Base-by-base conservation (phyloP, 1,140 invertebrate species). In the Drosophila ercepeae region DNA sequence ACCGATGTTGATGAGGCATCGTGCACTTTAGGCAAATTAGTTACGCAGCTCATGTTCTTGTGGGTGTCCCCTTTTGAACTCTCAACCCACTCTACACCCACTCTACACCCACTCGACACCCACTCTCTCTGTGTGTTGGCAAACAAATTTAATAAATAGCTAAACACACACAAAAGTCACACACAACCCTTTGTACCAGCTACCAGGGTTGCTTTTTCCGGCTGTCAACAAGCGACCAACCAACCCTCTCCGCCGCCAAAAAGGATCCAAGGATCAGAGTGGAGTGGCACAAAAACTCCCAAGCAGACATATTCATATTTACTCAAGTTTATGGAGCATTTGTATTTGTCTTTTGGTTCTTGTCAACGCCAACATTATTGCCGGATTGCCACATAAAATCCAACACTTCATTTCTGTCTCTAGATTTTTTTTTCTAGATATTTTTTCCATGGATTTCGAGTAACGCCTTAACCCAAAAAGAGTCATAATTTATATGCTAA, bases 121-220 rank as follows among this genome's bases (percentile, higher is more conserved):
- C 6, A 7, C 19, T 21, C 6, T 7, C 14, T n/a, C n/a, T 49
- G 48, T 60, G 23, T 74, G 59, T 83, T 51, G 72, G 81, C 76
- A 86, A 86, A 86, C 82, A 86, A 86, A 81, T 86, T 86, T 86
- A 86, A 86, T 86, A 86, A 86, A 86, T 86, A 86, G 82, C 82
- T 88, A 82, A 88, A 78, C 69, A 88, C 69, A 88, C 69, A 72
- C 63, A 69, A 86, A 84, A 84, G 79, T 84, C 81, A 86, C 81
- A 84, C 81, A 86, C 81, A 84, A 84, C 81, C 81, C 81, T 84
- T 84, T 84, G 81, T 51, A 72, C 44, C 29, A 39, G 39, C 18
- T 27, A 9, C 14, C 3, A 39, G 36, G 32, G 9, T 9, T 6
- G 65, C 27, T 25, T 51, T 34, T 51, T 44, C 19, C 39, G 75